phyloP scores from a whole-genome alignment of 2,113 vertebrate genomes.

The Rhynchopsitta pachyrhyncha region DNA sequence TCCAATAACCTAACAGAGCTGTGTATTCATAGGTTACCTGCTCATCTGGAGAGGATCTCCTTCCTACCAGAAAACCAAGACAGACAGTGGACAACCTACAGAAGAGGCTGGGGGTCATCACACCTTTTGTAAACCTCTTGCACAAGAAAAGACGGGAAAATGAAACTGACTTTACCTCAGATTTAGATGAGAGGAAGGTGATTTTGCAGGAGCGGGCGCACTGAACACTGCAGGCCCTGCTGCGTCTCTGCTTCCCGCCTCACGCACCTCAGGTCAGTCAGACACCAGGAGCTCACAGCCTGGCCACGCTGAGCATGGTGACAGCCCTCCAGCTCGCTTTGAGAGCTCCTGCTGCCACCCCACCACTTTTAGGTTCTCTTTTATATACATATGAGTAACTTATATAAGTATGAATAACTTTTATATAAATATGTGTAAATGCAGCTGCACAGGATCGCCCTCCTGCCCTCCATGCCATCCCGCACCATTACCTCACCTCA shows the following conservation, averaged over 20 bases:
- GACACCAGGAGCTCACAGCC: fast-evolving
- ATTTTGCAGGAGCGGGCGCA: background rate
- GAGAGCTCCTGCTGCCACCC: background rate
- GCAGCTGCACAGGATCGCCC: background rate
- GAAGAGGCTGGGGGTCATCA: background rate
- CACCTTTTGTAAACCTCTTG: background rate
- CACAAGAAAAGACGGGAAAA: background rate
- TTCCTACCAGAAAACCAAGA: background rate
- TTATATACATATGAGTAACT: background rate
- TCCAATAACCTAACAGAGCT: background rate
- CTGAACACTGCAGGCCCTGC: fast-evolving
- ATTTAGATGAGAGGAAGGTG: background rate
- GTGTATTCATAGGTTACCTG: background rate
- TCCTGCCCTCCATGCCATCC: fast-evolving
- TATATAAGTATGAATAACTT: background rate
- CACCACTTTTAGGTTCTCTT: background rate
- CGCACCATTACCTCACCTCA: background rate
- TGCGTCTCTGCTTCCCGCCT: background rate
- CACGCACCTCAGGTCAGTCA: background rate
- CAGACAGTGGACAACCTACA: background rate
- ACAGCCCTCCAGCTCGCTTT: fast-evolving
- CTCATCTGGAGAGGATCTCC: background rate
- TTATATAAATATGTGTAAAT: background rate
- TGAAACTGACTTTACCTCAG: background rate
- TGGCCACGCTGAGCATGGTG: fast-evolving